Evolutionary conservation across 2,797 vertebrate species (phyloP).

Genomic region (Labeo calbasu): DNA sequence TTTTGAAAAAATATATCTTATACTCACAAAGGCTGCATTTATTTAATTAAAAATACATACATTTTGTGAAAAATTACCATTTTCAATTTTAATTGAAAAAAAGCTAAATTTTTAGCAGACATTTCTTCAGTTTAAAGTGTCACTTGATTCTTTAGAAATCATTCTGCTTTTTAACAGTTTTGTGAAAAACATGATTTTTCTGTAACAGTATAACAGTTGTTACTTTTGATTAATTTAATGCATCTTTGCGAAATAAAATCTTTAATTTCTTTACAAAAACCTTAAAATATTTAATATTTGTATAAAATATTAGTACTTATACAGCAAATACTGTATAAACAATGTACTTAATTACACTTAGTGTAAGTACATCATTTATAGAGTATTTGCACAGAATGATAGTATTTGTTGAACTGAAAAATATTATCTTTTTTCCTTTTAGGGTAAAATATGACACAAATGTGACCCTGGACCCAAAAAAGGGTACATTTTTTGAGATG

Average conservation of each 20-base stretch:
- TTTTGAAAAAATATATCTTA: background rate
- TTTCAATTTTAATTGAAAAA: background rate
- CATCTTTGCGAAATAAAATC: background rate
- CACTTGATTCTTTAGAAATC: background rate
- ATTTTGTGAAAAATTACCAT: background rate
- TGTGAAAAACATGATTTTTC: background rate
- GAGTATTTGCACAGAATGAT: background rate
- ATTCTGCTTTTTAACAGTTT: background rate
- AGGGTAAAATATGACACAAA: background rate
- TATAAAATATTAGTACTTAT: too few relatives aligned
- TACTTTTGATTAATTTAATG: background rate
- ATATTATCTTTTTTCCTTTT: background rate
- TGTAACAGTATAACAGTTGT: background rate
- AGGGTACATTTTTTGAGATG: too few relatives aligned
- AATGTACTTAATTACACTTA: too few relatives aligned
- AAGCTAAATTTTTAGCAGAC: background rate
- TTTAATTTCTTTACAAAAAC: background rate
- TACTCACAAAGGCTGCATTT: background rate
- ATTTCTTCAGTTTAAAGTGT: background rate
- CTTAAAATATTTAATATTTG: too few relatives aligned
- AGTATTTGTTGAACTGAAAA: background rate
- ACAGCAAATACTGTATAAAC: too few relatives aligned
- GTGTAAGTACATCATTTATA: background rate
- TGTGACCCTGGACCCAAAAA: background rate
- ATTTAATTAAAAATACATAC: background rate